Evolutionary conservation across 37 sponge, comb jelly and placozoan genomes (phyloP), one percentile per base, ranked within the genome.

Genomic region (Ephydatia muelleri): DNA sequence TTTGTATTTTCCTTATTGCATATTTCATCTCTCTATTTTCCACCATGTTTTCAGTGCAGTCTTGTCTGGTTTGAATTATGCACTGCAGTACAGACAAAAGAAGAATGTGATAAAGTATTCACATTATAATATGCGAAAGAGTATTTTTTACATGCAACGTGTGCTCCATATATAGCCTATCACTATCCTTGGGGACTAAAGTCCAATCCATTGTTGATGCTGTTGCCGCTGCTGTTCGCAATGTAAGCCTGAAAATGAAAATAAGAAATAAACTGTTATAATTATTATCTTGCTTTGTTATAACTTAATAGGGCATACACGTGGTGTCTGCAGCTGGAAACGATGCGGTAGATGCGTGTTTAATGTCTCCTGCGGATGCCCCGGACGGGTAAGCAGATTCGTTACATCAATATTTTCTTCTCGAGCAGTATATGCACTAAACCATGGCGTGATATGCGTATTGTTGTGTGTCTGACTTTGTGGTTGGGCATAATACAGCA

Each of bases 51-150:
- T 57, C 57, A 57, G 57, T 57, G 57, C 57, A 57, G 19, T 57
- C 57, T 57, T 57, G 57, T 57, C 57, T 57, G 57, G 57, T 57
- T 19, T 57, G 19, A 57, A 57, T 57, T 11, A 16, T 57, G 57
- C 16, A 57, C 57, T 16, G 57, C 57, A 57, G 16, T 13, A 57
- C 57, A 57, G 16, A 57, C 57, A 11, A 57, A 11, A 4, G 57
- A 57, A 57, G 57, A 57, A 57, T 57, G 57, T 57, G 57, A 57
- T 57, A 57, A 57, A 57, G 57, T 57, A 57, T 57, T 57, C 57
- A 4, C 57, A 57, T 57, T 57, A 57, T 57, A 57, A 57, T 57
- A 57, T 57, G 57, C 57, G 57, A 57, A 57, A 57, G 57, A 57
- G 57, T 57, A 57, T 57, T 57, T 57, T 14, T 57, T 57, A 57